Evolutionary conservation across 2,113 vertebrate species (phyloP).

Genomic region (Sorex araneus): DNA sequence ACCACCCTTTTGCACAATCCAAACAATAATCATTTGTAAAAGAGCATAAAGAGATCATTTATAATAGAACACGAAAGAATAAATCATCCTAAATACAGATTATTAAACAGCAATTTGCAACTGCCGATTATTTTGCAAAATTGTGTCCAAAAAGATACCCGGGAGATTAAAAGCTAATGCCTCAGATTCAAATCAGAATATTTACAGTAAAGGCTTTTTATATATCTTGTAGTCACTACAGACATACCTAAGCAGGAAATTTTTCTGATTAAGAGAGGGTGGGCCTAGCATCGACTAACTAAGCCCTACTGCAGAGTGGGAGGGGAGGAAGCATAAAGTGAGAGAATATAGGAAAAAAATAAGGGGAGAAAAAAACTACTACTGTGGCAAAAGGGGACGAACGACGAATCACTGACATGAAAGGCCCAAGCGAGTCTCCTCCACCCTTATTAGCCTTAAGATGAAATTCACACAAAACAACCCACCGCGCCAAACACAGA

Average conservation of each 20-base stretch:
- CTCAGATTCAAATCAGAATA: conserved; percentile 63
- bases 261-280: conserved; percentile 81
- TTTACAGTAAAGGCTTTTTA: conserved; percentile 75
- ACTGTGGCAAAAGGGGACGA: conserved; percentile 73
- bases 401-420: conserved; percentile 77
- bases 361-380: conserved; percentile 64
- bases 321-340: neutral
- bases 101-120: conserved; percentile 69
- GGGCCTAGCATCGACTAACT: conserved; percentile 83
- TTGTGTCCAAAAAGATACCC: conserved; percentile 43
- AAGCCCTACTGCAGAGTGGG: conserved; percentile 83
- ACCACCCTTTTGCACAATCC: conserved; percentile 78
- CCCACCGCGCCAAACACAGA: conserved; percentile 68
- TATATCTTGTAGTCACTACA: conserved; percentile 55
- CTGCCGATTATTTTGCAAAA: conserved; percentile 78
- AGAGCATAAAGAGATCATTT: conserved; percentile 74
- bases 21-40: conserved; percentile 85
- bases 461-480: conserved; percentile 75
- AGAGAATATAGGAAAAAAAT: neutral
- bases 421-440: conserved; percentile 83
- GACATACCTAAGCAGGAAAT: conserved; percentile 74
- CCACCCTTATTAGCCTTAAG: conserved; percentile 42
- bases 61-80: conserved; percentile 72
- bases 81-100: conserved; percentile 68
- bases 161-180: conserved; percentile 62